Conservation (phyloP, 1,140 invertebrate species). For the Drosophila baimaii region DNA sequence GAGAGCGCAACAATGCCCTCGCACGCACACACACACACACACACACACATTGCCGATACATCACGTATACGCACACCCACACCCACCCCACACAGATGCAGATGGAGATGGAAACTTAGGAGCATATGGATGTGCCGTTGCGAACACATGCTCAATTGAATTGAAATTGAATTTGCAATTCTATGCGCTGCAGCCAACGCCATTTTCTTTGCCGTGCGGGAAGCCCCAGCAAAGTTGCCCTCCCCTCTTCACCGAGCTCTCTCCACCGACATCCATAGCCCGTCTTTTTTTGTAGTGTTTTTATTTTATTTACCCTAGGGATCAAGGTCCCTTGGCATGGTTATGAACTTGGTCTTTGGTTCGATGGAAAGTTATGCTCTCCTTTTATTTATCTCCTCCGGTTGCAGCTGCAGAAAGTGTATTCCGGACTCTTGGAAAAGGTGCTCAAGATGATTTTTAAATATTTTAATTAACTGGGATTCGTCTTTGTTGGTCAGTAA, state of each 20-base stretch:
- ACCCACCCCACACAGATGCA: constrained; percentile 6
- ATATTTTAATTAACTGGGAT: background rate
- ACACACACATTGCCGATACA: constrained; percentile 34
- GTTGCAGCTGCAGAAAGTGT: background rate
- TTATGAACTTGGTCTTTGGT: constrained; percentile 29
- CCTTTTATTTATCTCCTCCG: background rate
- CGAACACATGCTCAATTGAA: constrained; percentile 83
- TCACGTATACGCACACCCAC: constrained; percentile 28
- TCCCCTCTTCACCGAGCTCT: background rate
- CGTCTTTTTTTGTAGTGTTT: constrained; percentile 24
- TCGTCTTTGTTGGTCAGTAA: background rate
- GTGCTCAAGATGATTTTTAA: no score
- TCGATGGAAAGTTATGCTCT: constrained; percentile 18
- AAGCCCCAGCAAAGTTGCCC: constrained; percentile 35
- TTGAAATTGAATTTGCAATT: constrained; percentile 83
- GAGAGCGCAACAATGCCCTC: constrained; percentile 67
- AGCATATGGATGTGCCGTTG: constrained; percentile 71
- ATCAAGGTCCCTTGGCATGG: constrained; percentile 17
- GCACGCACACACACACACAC: constrained; percentile 12
- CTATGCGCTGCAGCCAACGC: constrained; percentile 79
- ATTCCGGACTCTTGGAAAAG: no score
- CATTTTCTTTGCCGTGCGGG: constrained; percentile 73
- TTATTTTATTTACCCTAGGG: constrained; percentile 41
- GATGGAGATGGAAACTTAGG: constrained; percentile 34
- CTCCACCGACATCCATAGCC: background rate